These are phyloP conservation scores for Agonopterix subpropinquella DNA, from an alignment of 2,888 invertebrate genomes.

Conservation along the genomic window DNA sequence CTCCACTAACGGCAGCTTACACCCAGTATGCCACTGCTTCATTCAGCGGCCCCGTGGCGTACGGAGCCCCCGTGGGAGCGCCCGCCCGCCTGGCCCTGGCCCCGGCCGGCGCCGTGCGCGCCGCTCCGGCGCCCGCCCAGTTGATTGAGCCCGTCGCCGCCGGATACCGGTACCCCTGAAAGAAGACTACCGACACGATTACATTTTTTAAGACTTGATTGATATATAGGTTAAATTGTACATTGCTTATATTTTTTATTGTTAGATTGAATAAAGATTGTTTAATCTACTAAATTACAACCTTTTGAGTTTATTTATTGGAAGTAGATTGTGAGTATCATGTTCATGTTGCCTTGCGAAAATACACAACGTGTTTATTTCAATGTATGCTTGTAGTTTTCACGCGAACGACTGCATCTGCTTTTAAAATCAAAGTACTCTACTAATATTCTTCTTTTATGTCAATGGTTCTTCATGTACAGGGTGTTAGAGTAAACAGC, in stretches of 20 bases:
- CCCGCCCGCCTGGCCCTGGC: conserved; percentile 27
- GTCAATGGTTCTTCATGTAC: no score
- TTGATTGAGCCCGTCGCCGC: conserved; percentile 66
- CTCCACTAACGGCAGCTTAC: conserved; percentile 15
- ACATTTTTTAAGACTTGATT: conserved; percentile 52
- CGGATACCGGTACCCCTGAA: conserved; percentile 55
- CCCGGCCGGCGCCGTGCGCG: conserved; percentile 28
- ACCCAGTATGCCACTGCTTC: conserved; percentile 15
- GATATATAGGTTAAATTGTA: conserved; percentile 44
- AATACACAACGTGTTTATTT: no score
- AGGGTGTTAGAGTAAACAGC: no score
- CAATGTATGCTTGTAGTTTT: no score
- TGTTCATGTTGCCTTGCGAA: no score
- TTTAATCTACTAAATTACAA: conserved; percentile 1
- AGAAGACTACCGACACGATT: conserved; percentile 31
- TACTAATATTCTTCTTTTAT: no score
- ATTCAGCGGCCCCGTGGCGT: conserved; percentile 20
- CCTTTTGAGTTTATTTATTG: no score
- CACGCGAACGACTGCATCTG: no score
- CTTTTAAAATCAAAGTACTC: no score
- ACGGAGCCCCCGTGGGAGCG: conserved; percentile 14
- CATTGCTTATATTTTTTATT: conserved; percentile 23
- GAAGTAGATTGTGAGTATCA: no score
- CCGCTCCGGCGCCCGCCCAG: conserved; percentile 1
- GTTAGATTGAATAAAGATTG: conserved; percentile 1